These are phyloP conservation scores for Amblyjoppa proteus DNA, from an alignment of 2,888 invertebrate species.

Conservation along the genomic window DNA sequence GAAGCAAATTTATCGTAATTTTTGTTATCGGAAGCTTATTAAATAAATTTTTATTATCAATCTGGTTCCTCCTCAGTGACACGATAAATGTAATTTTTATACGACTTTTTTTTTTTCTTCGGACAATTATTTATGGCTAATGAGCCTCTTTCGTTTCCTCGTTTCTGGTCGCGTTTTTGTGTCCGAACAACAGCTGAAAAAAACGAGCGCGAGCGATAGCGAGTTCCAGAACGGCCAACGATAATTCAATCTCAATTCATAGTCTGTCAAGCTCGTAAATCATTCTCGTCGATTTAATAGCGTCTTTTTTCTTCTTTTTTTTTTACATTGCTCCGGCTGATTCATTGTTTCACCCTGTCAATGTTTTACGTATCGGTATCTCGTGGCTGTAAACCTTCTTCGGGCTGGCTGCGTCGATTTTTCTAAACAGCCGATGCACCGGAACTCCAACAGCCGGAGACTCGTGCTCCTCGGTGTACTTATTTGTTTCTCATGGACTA, in stretches of 20 bases:
- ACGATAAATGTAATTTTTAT: neutral
- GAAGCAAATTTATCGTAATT: too few species aligned
- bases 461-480: neutral
- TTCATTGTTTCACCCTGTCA: slow-evolving; percentile 25
- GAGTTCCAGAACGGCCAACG: slow-evolving; percentile 6
- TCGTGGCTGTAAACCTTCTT: slow-evolving; percentile 3
- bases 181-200: neutral
- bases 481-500: slow-evolving; percentile 41
- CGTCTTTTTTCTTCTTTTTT: neutral
- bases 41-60: neutral
- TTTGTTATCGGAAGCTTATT: neutral
- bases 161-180: neutral
- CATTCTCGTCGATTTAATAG: slow-evolving; percentile 8
- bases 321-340: neutral
- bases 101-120: neutral
- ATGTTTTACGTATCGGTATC: slow-evolving; percentile 14
- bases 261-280: slow-evolving; percentile 14
- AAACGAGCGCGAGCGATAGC: neutral
- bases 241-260: slow-evolving; percentile 35
- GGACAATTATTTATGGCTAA: neutral
- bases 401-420: neutral
- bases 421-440: neutral
- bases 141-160: neutral
- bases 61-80: neutral
- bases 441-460: neutral